These are phyloP conservation scores for Laterallus jamaicensis DNA, from an alignment of 2,113 vertebrate genomes.

Conservation along the genomic window DNA sequence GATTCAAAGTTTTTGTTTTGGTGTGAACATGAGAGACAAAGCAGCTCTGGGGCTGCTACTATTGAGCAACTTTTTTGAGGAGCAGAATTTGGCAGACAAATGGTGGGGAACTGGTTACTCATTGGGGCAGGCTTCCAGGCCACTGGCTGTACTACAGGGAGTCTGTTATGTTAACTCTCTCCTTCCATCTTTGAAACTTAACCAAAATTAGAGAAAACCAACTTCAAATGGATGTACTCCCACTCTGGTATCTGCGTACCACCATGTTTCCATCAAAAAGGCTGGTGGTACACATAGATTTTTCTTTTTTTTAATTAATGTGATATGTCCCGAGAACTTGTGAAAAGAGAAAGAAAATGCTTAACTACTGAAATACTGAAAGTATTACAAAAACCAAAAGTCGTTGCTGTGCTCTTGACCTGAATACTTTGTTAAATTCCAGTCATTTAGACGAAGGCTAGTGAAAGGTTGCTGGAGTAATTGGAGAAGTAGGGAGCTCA, in stretches of 20 bases:
- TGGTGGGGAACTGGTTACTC: background rate
- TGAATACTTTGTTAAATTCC: background rate
- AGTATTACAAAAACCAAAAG: background rate
- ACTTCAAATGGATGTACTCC: background rate
- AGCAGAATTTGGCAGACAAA: rapidly evolving
- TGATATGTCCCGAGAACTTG: background rate
- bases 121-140: background rate
- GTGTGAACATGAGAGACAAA: background rate
- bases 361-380: background rate
- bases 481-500: background rate
- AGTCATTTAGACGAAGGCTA: background rate
- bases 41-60: background rate
- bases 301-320: background rate
- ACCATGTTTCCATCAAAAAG: background rate
- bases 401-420: background rate
- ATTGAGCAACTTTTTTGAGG: rapidly evolving
- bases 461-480: background rate
- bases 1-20: background rate
- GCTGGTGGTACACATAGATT: background rate
- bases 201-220: background rate
- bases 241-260: background rate
- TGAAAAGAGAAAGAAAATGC: background rate
- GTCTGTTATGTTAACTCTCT: background rate
- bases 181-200: background rate
- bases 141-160: background rate